These are phyloP conservation scores for Zootoca vivipara DNA, from an alignment of 2,113 vertebrate genomes.

Conservation along the genomic window DNA sequence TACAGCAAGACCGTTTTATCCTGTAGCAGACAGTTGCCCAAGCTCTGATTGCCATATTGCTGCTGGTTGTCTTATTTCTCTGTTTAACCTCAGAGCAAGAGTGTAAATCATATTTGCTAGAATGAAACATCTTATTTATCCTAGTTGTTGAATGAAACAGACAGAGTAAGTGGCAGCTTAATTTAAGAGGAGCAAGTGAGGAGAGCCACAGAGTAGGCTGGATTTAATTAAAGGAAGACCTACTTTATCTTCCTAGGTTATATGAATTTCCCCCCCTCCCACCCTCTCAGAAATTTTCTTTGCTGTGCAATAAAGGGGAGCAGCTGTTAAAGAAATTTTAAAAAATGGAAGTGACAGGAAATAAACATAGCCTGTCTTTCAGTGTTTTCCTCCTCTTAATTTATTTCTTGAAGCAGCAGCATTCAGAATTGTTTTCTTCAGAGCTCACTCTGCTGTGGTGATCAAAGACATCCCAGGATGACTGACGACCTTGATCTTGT, in stretches of 20 bases:
- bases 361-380: conserved; percentile 33
- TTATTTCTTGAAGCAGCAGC: neutral
- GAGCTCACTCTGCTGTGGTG: neutral
- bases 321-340: neutral
- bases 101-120: conserved; percentile 37
- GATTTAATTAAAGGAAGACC: conserved; percentile 45
- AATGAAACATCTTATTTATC: conserved; percentile 40
- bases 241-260: conserved; percentile 50
- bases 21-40: conserved; percentile 35
- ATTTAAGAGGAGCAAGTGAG: conserved; percentile 44
- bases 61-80: neutral
- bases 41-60: conserved; percentile 17
- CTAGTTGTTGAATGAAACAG: conserved; percentile 28
- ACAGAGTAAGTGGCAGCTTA: conserved; percentile 43
- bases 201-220: conserved; percentile 34
- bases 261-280: conserved; percentile 32
- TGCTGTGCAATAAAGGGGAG: neutral
- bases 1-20: neutral
- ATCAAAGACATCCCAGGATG: conserved; percentile 9
- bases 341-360: conserved; percentile 31
- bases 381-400: neutral
- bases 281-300: neutral
- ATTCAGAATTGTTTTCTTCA: neutral
- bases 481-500: neutral
- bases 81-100: conserved; percentile 35